These are phyloP conservation scores for Drosophila willistoni DNA, from an alignment of 1,140 invertebrate genomes.

Conservation along the genomic window DNA sequence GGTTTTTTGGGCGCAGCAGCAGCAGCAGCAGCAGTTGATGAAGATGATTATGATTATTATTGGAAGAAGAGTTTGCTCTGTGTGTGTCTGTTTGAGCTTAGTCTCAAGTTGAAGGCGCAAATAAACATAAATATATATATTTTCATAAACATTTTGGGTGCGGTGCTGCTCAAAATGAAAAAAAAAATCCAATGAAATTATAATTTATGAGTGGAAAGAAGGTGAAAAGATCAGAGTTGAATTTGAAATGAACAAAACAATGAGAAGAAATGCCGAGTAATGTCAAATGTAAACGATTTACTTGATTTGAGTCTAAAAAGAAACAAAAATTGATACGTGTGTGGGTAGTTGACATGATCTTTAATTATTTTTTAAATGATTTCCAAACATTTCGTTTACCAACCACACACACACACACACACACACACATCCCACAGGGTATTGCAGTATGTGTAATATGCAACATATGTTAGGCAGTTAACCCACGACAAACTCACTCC, in stretches of 20 bases:
- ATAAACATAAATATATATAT: constrained; percentile 56
- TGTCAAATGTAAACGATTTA: constrained; percentile 8
- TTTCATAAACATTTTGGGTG: constrained; percentile 28
- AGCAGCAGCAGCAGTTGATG: constrained; percentile 23
- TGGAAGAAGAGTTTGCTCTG: constrained; percentile 22
- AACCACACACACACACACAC: background rate
- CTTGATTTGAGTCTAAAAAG: background rate
- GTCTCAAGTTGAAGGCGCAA: constrained; percentile 72
- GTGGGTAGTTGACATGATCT: constrained; percentile 49
- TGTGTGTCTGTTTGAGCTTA: background rate
- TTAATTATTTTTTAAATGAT: constrained; percentile 76
- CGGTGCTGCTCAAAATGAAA: constrained; percentile 16
- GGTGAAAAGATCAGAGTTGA: constrained; percentile 14
- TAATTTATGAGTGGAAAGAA: constrained; percentile 31
- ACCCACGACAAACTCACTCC: constrained; percentile 35
- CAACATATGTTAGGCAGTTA: constrained; percentile 37
- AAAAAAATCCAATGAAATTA: constrained; percentile 39
- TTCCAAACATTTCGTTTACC: constrained; percentile 42
- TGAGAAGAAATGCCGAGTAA: background rate
- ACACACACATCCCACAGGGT: constrained; percentile 39
- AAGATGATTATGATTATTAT: constrained; percentile 21
- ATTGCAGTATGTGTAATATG: constrained; percentile 24
- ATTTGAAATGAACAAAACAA: background rate
- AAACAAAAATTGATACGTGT: background rate
- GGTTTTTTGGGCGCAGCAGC: constrained; percentile 12